phyloP scores from a whole-genome alignment of 2,797 vertebrate genomes.

The Poecilia velifera region DNA sequence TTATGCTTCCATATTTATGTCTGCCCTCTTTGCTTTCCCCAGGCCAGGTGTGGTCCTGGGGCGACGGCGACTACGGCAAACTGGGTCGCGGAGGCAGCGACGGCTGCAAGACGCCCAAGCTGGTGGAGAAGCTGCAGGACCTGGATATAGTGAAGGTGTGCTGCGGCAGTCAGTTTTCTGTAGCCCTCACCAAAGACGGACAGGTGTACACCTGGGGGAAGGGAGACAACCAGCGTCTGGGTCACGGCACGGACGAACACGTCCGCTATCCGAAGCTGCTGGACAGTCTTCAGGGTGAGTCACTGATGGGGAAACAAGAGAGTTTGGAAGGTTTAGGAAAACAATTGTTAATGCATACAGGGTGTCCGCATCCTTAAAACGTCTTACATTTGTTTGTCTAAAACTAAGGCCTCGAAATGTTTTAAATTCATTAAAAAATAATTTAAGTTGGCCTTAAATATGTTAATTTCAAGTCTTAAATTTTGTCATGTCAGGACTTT shows the following conservation, averaged over 20 bases:
- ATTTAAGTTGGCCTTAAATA: too few species aligned
- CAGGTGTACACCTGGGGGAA: conserved; percentile 99
- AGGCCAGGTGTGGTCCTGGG: conserved; percentile 99
- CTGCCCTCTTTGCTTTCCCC: conserved; percentile 9
- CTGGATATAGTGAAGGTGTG: conserved; percentile 93
- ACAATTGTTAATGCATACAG: background rate
- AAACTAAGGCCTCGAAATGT: too few species aligned
- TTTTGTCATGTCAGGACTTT: too few species aligned
- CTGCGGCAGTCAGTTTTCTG: conserved; percentile 97
- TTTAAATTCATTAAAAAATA: too few species aligned
- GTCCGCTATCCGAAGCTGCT: conserved; percentile 97
- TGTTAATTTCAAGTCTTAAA: too few species aligned
- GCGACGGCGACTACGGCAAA: conserved; percentile 98
- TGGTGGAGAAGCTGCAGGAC: conserved; percentile 97
- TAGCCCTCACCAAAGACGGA: conserved; percentile 95
- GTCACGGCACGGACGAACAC: conserved; percentile 96
- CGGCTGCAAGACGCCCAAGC: conserved; percentile 95
- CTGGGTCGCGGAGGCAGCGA: conserved; percentile 96
- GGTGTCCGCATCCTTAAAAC: too few species aligned
- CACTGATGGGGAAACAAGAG: background rate
- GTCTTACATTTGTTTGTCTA: too few species aligned
- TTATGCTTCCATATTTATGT: too few species aligned
- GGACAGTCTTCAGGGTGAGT: conserved; percentile 92
- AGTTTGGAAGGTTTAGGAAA: background rate
- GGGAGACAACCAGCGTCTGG: conserved; percentile 96